These are phyloP conservation scores for Protobothrops mucrosquamatus DNA, from an alignment of 2,113 vertebrate species.

Conservation along the genomic window DNA sequence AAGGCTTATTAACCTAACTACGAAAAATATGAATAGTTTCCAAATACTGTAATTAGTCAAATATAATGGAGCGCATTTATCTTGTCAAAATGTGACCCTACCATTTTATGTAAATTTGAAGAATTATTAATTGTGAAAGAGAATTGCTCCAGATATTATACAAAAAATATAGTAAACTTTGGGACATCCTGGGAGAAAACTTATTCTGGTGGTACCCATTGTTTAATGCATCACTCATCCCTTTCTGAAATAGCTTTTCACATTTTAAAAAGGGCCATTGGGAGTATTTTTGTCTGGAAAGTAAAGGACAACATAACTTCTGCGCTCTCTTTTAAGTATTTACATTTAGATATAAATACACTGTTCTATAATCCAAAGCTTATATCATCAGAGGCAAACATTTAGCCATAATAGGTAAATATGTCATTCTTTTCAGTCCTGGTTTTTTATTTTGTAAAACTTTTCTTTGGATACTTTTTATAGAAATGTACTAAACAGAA, in stretches of 20 bases:
- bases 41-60: neutral
- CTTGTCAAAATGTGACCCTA: neutral
- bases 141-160: neutral
- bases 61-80: neutral
- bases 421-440: neutral
- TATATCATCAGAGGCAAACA: neutral
- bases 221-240: neutral
- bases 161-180: neutral
- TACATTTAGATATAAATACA: neutral
- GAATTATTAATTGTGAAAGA: neutral
- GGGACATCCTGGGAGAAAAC: neutral
- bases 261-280: neutral
- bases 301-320: neutral
- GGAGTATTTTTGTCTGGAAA: neutral
- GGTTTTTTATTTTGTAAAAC: neutral
- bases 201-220: neutral
- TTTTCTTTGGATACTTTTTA: neutral
- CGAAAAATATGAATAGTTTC: neutral
- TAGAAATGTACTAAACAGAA: neutral
- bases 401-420: neutral
- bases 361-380: neutral
- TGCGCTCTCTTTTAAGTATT: neutral
- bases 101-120: neutral
- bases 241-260: neutral
- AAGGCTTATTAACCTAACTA: slow-evolving; percentile 27